Base-by-base conservation (phyloP, 2,888 invertebrate genomes). In the Cephonodes hylas region DNA sequence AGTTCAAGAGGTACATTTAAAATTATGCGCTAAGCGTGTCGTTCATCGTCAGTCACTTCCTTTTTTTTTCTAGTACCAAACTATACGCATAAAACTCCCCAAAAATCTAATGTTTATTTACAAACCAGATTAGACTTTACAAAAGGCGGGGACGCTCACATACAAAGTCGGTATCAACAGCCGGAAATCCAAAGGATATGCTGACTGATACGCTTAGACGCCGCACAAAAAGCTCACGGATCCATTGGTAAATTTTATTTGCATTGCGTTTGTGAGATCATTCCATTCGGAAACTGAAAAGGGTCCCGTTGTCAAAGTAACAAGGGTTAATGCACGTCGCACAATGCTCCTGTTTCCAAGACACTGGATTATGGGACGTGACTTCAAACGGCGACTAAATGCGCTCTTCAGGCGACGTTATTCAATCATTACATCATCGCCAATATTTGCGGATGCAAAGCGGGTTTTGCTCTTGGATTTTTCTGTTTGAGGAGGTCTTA, bases 251-350 rank as follows among this genome's bases (percentile, higher is more conserved):
- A 62, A 62, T 58, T 82, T 79, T 83, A 84, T 86, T 83, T 85
- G 81, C 83, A 83, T 84, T 71, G 72, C 74, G 71, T 71, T 79
- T 75, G n/a, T 76, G 79, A 76, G 76, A 80, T 77, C 77, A 73
- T 68, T 76, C 76, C 78, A 77, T 68, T 75, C 71, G 78, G 76
- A 79, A 80, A 82, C 76, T 86, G 88, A 88, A 81, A 77, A 89
- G 88, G 89, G 89, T 88, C 64, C 66, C 64, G 75, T 80, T 83
- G 86, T 84, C 83, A 83, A 79, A 79, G 81, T 88, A 87, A 89
- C 88, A 83, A 84, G 88, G 88, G 89, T 87, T 84, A 82, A 85
- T 84, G 79, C 75, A 79, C 74, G 74, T 66, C 65, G 75, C 74
- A 80, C 76, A 76, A 72, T 77, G 73, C 78, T 80, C 78, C 79